Evolutionary conservation across 2,797 vertebrate genomes (phyloP), one percentile per base, ranked within the genome.

Genomic region (Chiroxiphia lanceolata): DNA sequence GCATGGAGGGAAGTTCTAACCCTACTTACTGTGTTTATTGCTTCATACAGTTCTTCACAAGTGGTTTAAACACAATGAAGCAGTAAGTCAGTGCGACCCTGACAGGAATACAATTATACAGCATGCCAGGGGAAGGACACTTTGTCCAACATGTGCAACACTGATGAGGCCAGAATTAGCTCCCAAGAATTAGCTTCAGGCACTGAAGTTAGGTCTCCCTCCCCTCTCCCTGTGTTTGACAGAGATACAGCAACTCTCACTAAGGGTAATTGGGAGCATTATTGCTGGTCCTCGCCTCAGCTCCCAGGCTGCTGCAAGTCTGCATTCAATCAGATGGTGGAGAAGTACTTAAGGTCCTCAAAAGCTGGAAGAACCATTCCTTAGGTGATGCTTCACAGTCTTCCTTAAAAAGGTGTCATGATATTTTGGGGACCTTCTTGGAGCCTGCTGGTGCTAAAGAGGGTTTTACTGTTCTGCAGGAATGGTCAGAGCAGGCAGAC

Each of bases 211-310:
- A n/a, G 47, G 21, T 63, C 42, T 89, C 72, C 16, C 53, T 54
- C n/a, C 27, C 36, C 14, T 27, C 20, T 27, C 36, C 83, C 57
- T 42, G 12, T 60, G 34, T 48, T 42, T 75, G 74, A 20, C 40
- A 77, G 29, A 68, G 64, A 38, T 17, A 20, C 16, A 42, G 56
- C 80, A 47, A 29, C 53, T 76, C 12, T 68, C 53, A n/a, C 0
- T 4, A 47, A 34, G 21, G 15, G 15, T 1, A 0, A 45, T 36
- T n/a, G 22, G 12, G 29, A 22, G 16, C 16, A 1, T 22, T 83
- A 23, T 15, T 64, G 61, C 48, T 72, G 45, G 10, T 87, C 44
- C 63, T 82, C 3, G 0, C 1, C 31, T 9, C 31, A 53, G 42
- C n/a, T 88, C 33, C 87, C 11, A 14, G 26, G 17, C 26, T 79